Evolutionary conservation across 2,797 vertebrate species (phyloP).

Genomic region (Xenopus petersii): DNA sequence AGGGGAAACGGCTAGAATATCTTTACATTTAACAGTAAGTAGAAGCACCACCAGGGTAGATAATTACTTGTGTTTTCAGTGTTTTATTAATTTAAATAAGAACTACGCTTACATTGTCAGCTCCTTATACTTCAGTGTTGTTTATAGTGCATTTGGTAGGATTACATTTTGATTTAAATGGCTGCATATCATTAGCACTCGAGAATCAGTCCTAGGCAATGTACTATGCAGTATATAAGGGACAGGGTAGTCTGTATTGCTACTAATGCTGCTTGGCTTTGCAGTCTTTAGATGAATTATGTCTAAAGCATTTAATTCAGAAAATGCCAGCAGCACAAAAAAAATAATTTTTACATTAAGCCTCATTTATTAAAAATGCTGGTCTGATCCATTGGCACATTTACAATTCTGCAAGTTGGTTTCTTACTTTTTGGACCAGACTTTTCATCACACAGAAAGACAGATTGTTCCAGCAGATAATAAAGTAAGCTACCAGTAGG

Average conservation of each 20-base stretch:
- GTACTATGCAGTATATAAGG: neutral
- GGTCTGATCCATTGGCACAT: slow-evolving; percentile 6
- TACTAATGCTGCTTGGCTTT: slow-evolving; percentile 23
- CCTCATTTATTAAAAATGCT: slow-evolving; percentile 26
- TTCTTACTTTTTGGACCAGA: slow-evolving; percentile 18
- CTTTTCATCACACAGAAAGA: slow-evolving; percentile 9
- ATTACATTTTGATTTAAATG: no score
- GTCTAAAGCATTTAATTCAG: slow-evolving; percentile 23
- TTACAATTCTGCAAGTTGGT: slow-evolving; percentile 8
- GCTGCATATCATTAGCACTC: neutral
- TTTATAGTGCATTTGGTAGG: no score
- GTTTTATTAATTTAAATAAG: neutral
- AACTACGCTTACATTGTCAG: no score
- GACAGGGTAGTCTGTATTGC: neutral
- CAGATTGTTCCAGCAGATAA: slow-evolving; percentile 4
- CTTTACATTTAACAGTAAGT: no score
- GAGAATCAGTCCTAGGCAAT: neutral
- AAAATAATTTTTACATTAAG: slow-evolving; percentile 30
- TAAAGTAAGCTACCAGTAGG: slow-evolving; percentile 3
- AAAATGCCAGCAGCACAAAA: slow-evolving; percentile 26
- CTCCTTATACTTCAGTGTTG: no score
- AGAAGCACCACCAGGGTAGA: no score
- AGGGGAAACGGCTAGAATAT: no score
- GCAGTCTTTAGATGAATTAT: slow-evolving; percentile 25
- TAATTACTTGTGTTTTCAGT: no score